phyloP scores from a whole-genome alignment of 2,113 vertebrate species.

The Cricetomys ansorgei region DNA sequence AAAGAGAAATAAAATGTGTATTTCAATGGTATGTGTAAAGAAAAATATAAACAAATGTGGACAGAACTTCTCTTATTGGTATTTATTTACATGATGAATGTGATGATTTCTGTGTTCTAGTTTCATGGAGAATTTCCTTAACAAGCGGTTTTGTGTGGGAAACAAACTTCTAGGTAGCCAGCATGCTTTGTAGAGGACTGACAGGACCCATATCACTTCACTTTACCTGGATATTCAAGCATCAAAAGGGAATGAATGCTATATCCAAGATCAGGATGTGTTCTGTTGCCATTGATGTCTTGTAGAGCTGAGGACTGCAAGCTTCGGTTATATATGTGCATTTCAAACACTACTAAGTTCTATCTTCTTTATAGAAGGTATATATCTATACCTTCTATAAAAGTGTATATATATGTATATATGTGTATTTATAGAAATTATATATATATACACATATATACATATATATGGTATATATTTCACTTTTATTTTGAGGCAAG shows the following conservation, averaged over 20 bases:
- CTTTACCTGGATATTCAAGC: neutral
- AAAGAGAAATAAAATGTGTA: neutral
- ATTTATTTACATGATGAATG: neutral
- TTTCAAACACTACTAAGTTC: fast-evolving
- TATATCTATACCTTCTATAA: too few relatives aligned
- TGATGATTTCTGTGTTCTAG: neutral
- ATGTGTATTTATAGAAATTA: too few relatives aligned
- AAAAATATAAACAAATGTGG: neutral
- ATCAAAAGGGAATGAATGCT: constrained; percentile 5
- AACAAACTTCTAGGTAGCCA: neutral
- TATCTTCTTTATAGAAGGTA: neutral
- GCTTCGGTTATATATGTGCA: neutral
- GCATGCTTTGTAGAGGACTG: neutral
- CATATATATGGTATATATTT: too few relatives aligned
- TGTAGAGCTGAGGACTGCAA: fast-evolving
- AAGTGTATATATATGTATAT: too few relatives aligned
- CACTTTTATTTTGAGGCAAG: neutral
- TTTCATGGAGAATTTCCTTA: neutral
- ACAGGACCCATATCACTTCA: neutral
- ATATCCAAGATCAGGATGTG: neutral
- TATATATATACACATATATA: too few relatives aligned
- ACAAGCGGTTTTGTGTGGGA: neutral
- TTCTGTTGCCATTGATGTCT: too few relatives aligned
- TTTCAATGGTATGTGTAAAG: neutral
- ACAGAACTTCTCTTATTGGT: neutral